Evolutionary conservation across 2,888 invertebrate species (phyloP), one percentile per base, ranked within the genome.

Genomic region (Calliopum simillimum): DNA sequence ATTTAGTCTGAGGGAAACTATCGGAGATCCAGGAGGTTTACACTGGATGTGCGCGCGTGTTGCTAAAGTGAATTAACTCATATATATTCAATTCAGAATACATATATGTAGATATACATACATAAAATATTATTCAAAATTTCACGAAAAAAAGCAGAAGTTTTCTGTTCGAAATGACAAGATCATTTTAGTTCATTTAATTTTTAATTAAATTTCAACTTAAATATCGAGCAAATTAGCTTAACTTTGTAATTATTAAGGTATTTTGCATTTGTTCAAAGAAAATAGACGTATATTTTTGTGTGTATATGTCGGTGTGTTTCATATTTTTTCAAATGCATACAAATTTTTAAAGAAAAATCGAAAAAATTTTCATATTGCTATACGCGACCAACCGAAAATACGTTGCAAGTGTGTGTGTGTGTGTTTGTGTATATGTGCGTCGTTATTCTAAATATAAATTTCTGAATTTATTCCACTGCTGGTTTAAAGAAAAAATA

Each of bases 11-110:
- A 84, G 84, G 75, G 80, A 81, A 84, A 82, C 85, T 82, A 81
- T 84, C 84, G 84, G 82, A 80, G 85, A 81, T 84, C 84, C 84
- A 84, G 83, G 82, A 83, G 80, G 82, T 81, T 79, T 78, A 78
- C 73, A 76, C 84, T 84, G 84, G 83, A 83, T 76, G 80, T 75
- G 76, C 76, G 78, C 76, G 75, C 76, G 77, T 76, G 77, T 78
- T 77, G 75, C 70, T 78, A 74, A 77, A 76, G 70, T 77, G 76
- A 76, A 70, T 55, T 56, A 63, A 65, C 55, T 46, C 70, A 69
- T 55, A 61, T n/a, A n/a, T n/a, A n/a, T n/a, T n/a, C n/a, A n/a
- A n/a, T 68, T 11, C 21, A 62, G 46, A 44, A 61, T 68, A 71
- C 49, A 43, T 74, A 68, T 44, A 67, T 62, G 53, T 43, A 68